phyloP scores from a whole-genome alignment of 2,113 vertebrate species.

The Oceanodroma tethys region DNA sequence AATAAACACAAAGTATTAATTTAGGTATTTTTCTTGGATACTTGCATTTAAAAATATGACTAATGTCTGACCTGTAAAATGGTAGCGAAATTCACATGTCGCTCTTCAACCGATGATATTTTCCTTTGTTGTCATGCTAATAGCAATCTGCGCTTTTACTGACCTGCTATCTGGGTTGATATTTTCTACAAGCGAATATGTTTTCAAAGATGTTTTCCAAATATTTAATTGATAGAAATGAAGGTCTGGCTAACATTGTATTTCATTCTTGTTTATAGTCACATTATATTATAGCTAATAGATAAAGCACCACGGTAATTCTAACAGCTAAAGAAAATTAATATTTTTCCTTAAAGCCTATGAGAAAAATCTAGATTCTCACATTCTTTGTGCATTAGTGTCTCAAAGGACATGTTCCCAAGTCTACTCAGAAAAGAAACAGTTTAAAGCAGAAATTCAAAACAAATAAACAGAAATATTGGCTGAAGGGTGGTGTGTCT shows the following conservation, averaged over 20 bases:
- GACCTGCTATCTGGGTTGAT: not conserved
- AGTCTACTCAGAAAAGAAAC: not conserved
- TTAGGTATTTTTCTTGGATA: not conserved
- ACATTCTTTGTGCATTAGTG: not conserved
- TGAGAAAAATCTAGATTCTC: not conserved
- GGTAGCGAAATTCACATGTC: not conserved
- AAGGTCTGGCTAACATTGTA: not conserved
- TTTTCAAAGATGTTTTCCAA: not conserved
- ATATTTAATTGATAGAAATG: not conserved
- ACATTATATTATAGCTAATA: not conserved
- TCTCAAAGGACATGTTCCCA: not conserved
- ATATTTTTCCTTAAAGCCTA: not conserved
- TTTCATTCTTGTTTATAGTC: not conserved
- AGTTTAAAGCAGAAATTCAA: not conserved
- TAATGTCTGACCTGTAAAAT: not conserved
- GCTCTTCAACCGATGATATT: not conserved
- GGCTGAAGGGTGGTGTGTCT: not conserved
- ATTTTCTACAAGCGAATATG: not conserved
- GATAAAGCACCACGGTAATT: not conserved
- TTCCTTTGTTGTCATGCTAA: not conserved
- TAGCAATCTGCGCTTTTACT: not conserved
- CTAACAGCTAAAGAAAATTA: not conserved
- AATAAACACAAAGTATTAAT: not conserved
- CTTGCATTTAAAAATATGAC: not conserved
- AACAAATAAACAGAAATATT: slow-evolving; percentile 15